Base-by-base conservation (phyloP, 2,888 invertebrate species). In the Unio pictorum region DNA sequence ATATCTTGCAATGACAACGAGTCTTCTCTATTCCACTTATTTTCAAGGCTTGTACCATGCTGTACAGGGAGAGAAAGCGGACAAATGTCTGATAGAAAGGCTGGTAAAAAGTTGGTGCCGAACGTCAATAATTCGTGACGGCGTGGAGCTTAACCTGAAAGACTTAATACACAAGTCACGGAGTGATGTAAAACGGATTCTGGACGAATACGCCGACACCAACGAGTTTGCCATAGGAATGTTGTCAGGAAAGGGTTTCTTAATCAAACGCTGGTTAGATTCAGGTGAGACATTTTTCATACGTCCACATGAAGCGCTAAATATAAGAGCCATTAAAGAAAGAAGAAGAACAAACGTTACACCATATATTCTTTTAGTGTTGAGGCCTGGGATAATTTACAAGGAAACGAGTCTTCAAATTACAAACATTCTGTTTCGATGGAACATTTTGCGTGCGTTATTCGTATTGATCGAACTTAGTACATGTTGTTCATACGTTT, bases 151-250 rank as follows among this genome's bases (percentile, higher is more conserved):
- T 15, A 77, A 80, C 54, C 76, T 81, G 11, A 71, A 75, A 30
- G 64, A 78, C 11, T 75, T 81, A 1, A 66, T 73, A 23, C 59
- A 71, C 6, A 65, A 67, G n/a, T 55, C 71, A 15, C 45, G 45
- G 15, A 72, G 65, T 56, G 34, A 55, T 23, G 56, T 69, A 8
- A 58, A 68, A 30, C 69, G 71, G 20, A 71, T 85, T 15, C 68
- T 87, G 58, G 80, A 82, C 66, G 81, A 82, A 63, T 83, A 86
- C 60, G 81, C 81, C 60, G 78, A 81, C 30, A 85, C 83, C 6
- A 85, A 80, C 54, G 86, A 87, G 68, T 83, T 87, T 71, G 85
- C 81, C 3, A 71, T 86, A 15, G 78, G 83, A 4, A 69, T 82
- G 64, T 71, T 87, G 54, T 78, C 84, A 28, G 84, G 86, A n/a